Percentiles rank a stretch among this genome's conserved stretches.
Conservation (phyloP, 2,888 invertebrate species). For the Chrysodeixis includens region DNA sequence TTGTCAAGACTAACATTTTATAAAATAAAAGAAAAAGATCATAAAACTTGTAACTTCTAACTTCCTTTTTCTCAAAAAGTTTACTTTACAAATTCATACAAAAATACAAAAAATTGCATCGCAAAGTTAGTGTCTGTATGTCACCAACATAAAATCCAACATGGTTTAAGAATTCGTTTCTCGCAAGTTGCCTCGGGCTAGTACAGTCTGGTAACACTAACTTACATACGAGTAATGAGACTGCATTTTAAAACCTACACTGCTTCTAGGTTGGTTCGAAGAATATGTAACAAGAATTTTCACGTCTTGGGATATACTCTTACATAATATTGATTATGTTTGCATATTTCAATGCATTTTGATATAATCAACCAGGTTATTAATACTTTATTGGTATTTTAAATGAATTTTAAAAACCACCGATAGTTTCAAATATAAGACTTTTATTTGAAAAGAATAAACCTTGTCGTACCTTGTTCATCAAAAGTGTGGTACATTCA, state of each 20-base stretch:
- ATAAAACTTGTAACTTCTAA: neutral
- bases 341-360: no score
- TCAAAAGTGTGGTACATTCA: no score
- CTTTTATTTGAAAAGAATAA: no score
- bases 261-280: conserved; percentile 12
- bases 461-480: no score
- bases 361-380: no score
- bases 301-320: neutral
- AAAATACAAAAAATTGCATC: neutral
- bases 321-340: no score
- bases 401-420: no score
- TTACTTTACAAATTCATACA: neutral
- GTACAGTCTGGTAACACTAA: conserved; percentile 57
- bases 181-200: conserved; percentile 55
- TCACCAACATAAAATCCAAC: conserved; percentile 32
- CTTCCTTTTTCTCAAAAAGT: neutral
- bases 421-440: no score
- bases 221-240: conserved; percentile 56
- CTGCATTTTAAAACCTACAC: conserved; percentile 57
- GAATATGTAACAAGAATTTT: conserved; percentile 28
- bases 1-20: no score
- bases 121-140: conserved; percentile 21
- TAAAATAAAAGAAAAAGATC: no score
- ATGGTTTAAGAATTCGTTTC: conserved; percentile 60
- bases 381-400: no score